These are phyloP conservation scores for Pithys albifrons DNA, from an alignment of 2,113 vertebrate genomes.

Conservation along the genomic window DNA sequence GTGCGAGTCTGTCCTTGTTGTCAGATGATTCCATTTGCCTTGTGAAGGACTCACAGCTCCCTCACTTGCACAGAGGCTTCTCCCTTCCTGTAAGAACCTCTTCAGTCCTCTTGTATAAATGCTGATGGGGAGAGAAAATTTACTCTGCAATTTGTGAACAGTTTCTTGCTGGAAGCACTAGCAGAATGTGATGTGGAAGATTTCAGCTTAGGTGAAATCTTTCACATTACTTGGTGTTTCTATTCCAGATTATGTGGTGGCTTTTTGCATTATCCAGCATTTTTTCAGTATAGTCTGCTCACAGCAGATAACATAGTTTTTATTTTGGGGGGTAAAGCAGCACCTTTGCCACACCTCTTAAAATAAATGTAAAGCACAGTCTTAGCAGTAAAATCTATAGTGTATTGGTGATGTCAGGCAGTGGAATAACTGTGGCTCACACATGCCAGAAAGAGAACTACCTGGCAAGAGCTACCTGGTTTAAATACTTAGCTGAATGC, in stretches of 20 bases:
- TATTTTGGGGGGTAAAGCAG: not conserved
- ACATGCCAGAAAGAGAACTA: not conserved
- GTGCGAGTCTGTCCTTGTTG: not conserved
- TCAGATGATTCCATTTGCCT: not conserved
- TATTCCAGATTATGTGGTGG: not conserved
- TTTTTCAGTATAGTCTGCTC: not conserved
- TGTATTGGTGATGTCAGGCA: not conserved
- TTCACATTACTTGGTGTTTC: not conserved
- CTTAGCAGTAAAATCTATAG: not conserved
- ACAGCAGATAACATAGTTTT: not conserved
- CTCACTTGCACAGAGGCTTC: not conserved
- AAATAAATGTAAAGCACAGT: not conserved
- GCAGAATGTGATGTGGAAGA: not conserved
- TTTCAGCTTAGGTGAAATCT: not conserved
- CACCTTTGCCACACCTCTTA: not conserved
- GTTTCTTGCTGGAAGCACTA: not conserved
- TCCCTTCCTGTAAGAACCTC: not conserved
- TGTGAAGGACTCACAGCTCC: not conserved
- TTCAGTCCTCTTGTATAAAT: not conserved
- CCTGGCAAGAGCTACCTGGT: not conserved
- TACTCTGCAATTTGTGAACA: not conserved
- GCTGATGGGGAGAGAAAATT: not conserved
- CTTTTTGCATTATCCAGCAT: not conserved
- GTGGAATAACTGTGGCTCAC: not conserved
- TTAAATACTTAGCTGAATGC: not conserved